These are phyloP conservation scores for Dermochelys coriacea DNA, from an alignment of 2,797 vertebrate species.

Conservation along the genomic window DNA sequence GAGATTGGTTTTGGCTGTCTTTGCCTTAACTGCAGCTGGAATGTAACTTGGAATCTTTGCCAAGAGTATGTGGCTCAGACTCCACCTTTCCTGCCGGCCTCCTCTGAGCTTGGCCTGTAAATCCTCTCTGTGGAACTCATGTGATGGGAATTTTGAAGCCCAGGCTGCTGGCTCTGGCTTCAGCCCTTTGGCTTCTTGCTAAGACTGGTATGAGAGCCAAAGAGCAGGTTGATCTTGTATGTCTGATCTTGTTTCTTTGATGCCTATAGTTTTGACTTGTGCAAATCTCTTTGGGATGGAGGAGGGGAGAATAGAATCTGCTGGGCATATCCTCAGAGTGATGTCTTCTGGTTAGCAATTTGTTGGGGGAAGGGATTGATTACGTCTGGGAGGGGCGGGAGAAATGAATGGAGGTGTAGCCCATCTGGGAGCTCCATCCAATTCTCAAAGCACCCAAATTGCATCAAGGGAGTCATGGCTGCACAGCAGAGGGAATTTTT, in stretches of 20 bases:
- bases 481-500: constrained; percentile 18
- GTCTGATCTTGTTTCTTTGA: not conserved
- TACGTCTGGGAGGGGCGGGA: fast-evolving
- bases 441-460: not conserved
- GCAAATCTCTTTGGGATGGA: not conserved
- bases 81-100: not conserved
- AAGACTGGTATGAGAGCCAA: constrained; percentile 46
- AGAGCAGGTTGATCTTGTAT: constrained; percentile 51
- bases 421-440: fast-evolving
- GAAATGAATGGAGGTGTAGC: fast-evolving
- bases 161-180: not conserved
- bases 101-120: not conserved
- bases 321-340: not conserved
- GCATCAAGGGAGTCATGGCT: not conserved
- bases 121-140: not conserved
- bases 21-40: not conserved
- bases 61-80: not conserved
- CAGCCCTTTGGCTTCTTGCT: constrained; percentile 57
- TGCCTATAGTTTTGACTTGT: not conserved
- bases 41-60: fast-evolving
- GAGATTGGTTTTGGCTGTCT: not conserved
- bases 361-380: not conserved
- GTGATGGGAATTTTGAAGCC: not conserved
- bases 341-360: not conserved
- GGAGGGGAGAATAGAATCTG: not conserved